Conservation (phyloP, 2,888 invertebrate genomes). For the Carabus problematicus region DNA sequence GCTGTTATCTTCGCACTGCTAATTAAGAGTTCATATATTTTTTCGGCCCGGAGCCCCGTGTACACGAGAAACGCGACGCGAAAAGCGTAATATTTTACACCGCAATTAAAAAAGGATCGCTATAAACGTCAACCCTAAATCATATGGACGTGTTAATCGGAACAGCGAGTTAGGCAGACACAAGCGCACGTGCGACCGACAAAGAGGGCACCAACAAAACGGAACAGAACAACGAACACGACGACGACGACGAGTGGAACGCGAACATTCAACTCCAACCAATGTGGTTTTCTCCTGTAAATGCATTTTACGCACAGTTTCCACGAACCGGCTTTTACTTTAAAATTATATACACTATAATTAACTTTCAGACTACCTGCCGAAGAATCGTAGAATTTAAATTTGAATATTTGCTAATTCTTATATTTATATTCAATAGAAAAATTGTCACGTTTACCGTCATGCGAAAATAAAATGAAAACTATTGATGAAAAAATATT, state of each 20-base stretch:
- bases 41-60: conserved; percentile 38
- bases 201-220: no score
- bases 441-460: not conserved
- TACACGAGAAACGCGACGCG: conserved; percentile 44
- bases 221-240: no score
- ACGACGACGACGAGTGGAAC: not conserved
- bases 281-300: not conserved
- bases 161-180: conserved; percentile 13
- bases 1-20: conserved; percentile 45
- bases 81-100: conserved; percentile 51
- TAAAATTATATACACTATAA: not conserved
- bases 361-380: not conserved
- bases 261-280: not conserved
- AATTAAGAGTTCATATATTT: conserved; percentile 57
- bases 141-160: conserved; percentile 49
- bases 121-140: conserved; percentile 53
- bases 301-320: not conserved
- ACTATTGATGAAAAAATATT: no score
- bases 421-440: not conserved
- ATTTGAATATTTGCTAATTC: not conserved
- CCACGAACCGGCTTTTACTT: not conserved
- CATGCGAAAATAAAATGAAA: not conserved
- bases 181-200: not conserved
- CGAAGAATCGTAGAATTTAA: not conserved
- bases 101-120: conserved; percentile 53